Conservation (phyloP, 2,113 vertebrate species). For the Sigmodon hispidus region DNA sequence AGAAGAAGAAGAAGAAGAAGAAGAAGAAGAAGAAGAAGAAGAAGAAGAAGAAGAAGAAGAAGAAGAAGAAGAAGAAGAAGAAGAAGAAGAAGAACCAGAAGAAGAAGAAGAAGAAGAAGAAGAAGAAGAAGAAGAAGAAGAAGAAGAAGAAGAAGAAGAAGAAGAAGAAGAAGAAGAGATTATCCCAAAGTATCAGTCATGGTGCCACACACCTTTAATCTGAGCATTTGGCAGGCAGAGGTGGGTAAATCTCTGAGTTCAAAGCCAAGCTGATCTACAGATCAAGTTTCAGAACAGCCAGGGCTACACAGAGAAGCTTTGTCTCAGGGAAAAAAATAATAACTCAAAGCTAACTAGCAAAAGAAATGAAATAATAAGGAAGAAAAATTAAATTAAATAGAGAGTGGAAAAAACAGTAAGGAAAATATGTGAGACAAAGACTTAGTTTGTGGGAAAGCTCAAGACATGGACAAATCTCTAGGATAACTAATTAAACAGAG, state of each 20-base stretch:
- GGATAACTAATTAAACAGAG: not conserved
- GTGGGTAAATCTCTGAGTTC: not conserved
- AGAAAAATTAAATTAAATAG: not conserved
- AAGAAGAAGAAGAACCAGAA: too few species aligned
- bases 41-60: too few species aligned
- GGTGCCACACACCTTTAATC: not conserved
- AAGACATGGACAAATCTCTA: not conserved
- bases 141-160: not conserved
- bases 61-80: too few species aligned
- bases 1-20: too few species aligned
- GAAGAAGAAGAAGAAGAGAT: not conserved
- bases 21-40: too few species aligned
- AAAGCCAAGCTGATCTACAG: not conserved
- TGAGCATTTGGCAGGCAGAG: not conserved
- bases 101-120: too few species aligned
- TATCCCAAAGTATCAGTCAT: not conserved
- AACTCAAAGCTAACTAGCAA: not conserved
- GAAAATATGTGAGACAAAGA: not conserved
- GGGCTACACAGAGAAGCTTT: too few species aligned
- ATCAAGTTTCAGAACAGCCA: not conserved
- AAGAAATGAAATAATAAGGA: not conserved
- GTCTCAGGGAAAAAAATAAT: not conserved
- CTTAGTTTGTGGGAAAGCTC: not conserved
- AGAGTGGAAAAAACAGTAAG: not conserved
- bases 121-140: rapidly evolving